These are phyloP conservation scores for Poecilia wingei DNA, from an alignment of 2,797 vertebrate genomes.

Conservation along the genomic window DNA sequence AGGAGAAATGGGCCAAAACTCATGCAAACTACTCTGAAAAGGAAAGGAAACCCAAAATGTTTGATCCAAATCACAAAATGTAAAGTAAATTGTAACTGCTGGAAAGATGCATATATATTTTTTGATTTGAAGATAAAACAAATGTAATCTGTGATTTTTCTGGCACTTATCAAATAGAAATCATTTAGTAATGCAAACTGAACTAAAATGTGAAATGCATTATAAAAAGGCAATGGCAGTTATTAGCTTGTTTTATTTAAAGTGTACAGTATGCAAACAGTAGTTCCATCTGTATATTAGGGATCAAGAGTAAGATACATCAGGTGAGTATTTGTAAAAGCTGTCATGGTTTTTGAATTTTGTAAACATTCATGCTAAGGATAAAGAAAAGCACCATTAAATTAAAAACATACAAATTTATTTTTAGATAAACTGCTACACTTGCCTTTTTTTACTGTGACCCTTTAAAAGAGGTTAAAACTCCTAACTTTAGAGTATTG, in stretches of 20 bases:
- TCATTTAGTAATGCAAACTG: neutral
- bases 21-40: neutral
- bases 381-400: neutral
- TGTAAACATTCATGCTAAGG: neutral
- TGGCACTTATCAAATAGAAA: neutral
- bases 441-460: neutral
- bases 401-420: neutral
- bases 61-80: neutral
- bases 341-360: neutral
- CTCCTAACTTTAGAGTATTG: neutral
- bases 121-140: neutral
- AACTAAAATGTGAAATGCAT: neutral
- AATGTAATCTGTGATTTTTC: neutral
- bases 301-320: neutral
- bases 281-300: neutral
- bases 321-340: neutral
- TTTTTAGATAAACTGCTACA: neutral
- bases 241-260: too few relatives aligned
- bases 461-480: neutral
- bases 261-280: neutral
- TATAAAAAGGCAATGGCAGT: too few relatives aligned
- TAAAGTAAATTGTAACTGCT: neutral
- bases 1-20: too few relatives aligned
- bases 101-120: neutral
- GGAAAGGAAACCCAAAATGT: neutral